Percentiles rank a stretch among this genome's conserved stretches.
Conservation (phyloP, 2,888 invertebrate species). For the Tipula vernalis region DNA sequence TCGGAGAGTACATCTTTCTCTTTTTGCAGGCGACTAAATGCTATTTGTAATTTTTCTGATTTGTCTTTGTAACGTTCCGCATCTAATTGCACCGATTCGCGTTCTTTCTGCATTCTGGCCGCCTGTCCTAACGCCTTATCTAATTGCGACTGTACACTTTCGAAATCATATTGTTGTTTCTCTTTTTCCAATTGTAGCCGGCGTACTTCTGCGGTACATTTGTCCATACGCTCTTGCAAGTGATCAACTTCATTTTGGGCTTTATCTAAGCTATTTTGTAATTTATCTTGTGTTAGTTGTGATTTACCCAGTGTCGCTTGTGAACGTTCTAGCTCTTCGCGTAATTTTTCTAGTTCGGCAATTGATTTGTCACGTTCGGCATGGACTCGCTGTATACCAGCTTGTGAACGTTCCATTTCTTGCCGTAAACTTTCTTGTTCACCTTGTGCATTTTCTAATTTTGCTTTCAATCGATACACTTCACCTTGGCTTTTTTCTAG, state of each 20-base stretch:
- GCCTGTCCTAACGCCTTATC: conserved; percentile 83
- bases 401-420: conserved; percentile 78
- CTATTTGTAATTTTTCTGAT: conserved; percentile 76
- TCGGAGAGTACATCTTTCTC: conserved; percentile 74
- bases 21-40: conserved; percentile 74
- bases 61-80: conserved; percentile 78
- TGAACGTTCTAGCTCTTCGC: conserved; percentile 78
- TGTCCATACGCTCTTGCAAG: conserved; percentile 76
- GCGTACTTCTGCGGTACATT: conserved; percentile 66
- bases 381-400: conserved; percentile 70
- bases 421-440: conserved; percentile 88
- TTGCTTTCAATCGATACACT: conserved; percentile 85
- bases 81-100: conserved; percentile 72
- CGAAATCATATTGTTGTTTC: conserved; percentile 81
- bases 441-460: conserved; percentile 87
- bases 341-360: conserved; percentile 71
- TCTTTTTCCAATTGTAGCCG: conserved; percentile 70
- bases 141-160: conserved; percentile 78
- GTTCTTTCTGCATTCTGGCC: conserved; percentile 77
- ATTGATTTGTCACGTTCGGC: conserved; percentile 79
- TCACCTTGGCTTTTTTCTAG: conserved; percentile 90
- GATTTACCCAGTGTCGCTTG: conserved; percentile 84
- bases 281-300: conserved; percentile 82
- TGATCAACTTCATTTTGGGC: conserved; percentile 85
- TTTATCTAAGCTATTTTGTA: conserved; percentile 77